These are phyloP conservation scores for Drosophila persimilis DNA, from an alignment of 1,140 invertebrate genomes.

Conservation along the genomic window DNA sequence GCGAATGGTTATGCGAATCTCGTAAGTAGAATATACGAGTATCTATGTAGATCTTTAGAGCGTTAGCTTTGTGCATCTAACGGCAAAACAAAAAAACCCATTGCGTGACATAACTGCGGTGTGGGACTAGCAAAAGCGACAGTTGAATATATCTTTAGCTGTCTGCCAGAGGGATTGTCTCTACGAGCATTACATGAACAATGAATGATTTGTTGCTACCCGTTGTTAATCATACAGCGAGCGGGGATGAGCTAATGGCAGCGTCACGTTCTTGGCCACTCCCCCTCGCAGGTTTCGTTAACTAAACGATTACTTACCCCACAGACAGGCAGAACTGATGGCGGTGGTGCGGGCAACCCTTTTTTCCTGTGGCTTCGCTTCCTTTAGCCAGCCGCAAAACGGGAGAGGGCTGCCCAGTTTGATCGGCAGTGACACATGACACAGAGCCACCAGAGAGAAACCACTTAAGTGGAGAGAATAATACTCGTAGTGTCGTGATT, in stretches of 20 bases:
- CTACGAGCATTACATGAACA: constrained; percentile 9
- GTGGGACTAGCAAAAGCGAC: constrained; percentile 11
- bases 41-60: constrained; percentile 10
- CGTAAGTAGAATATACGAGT: too few species aligned
- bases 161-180: constrained; percentile 3
- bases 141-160: constrained; percentile 15
- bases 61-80: neutral
- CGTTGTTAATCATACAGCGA: neutral
- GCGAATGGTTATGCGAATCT: neutral
- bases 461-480: constrained; percentile 59
- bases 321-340: constrained; percentile 6
- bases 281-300: neutral
- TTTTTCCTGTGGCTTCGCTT: constrained; percentile 46
- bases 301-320: constrained; percentile 21
- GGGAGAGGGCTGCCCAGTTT: constrained; percentile 34
- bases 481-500: constrained; percentile 39
- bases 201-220: constrained; percentile 19
- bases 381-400: constrained; percentile 13
- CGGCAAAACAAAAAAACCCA: constrained; percentile 23
- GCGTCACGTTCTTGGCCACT: constrained; percentile 11
- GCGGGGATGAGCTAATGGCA: constrained; percentile 26
- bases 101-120: constrained; percentile 28
- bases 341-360: neutral
- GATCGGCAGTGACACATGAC: constrained; percentile 29
- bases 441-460: constrained; percentile 40